A percentile compares a stretch with the other conserved stretches of the same genome.
Conservation (phyloP, 2,888 invertebrate genomes). For the Apamea monoglypha region DNA sequence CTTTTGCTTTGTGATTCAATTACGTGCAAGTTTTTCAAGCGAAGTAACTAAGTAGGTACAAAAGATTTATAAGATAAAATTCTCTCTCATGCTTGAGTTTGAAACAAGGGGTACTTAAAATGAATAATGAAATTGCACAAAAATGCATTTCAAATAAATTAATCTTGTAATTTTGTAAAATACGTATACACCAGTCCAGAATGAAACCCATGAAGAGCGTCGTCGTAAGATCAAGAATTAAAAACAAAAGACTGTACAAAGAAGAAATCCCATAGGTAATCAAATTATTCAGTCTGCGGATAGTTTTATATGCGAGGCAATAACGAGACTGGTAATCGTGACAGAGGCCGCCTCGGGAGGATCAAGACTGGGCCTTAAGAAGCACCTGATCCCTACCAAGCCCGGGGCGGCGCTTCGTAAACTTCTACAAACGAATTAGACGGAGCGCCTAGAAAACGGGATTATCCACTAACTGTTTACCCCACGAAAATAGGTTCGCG, state of each 20-base stretch:
- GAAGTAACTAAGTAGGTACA: neutral
- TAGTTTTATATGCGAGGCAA: constrained; percentile 70
- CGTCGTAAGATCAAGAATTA: neutral
- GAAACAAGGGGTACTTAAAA: neutral
- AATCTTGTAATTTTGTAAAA: neutral
- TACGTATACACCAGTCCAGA: neutral
- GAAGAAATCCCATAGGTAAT: constrained; percentile 23
- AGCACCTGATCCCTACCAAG: constrained; percentile 77
- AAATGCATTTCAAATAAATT: neutral
- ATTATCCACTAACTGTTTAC: constrained; percentile 79
- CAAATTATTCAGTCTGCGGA: constrained; percentile 50
- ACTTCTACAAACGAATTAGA: constrained; percentile 82
- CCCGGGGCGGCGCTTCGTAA: constrained; percentile 72
- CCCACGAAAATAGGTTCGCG: constrained; percentile 72
- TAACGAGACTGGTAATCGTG: constrained; percentile 74
- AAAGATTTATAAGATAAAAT: constrained; percentile 7
- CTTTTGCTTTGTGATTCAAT: constrained; percentile 28
- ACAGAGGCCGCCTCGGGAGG: constrained; percentile 71
- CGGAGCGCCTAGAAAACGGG: constrained; percentile 76
- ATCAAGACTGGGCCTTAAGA: constrained; percentile 72
- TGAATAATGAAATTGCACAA: neutral
- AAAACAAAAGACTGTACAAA: constrained; percentile 6
- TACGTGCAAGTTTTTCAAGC: constrained; percentile 19
- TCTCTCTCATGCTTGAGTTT: neutral
- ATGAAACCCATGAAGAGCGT: neutral